Conservation (phyloP, 2,113 vertebrate species). For the Elgaria multicarinata region DNA sequence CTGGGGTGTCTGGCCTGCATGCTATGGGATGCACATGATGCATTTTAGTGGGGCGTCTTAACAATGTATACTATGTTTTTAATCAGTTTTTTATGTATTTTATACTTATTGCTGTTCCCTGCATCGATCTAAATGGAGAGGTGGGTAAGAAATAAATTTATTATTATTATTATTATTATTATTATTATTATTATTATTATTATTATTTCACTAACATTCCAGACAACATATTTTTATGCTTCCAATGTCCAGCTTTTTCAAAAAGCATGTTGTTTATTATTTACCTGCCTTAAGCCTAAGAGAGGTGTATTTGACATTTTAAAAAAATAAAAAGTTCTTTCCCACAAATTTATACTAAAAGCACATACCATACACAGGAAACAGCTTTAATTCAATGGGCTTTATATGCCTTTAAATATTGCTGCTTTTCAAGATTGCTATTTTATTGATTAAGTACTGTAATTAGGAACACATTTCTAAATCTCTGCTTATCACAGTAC, state of each 20-base stretch:
- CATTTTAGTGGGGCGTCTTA: not conserved
- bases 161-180: too few relatives aligned
- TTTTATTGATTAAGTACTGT: constrained; percentile 19
- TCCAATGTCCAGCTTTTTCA: not conserved
- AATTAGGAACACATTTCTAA: constrained; percentile 56
- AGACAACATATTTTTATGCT: not conserved
- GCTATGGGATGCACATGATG: not conserved
- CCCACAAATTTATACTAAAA: not conserved
- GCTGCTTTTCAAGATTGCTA: not conserved
- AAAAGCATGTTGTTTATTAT: not conserved
- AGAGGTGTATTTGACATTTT: not conserved
- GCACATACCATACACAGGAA: not conserved
- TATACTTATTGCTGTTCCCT: too few relatives aligned
- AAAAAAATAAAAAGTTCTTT: not conserved
- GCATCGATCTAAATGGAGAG: too few relatives aligned
- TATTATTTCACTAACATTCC: not conserved
- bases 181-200: too few relatives aligned
- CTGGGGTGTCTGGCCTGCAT: not conserved
- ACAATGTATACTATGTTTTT: too few relatives aligned
- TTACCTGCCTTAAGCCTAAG: not conserved
- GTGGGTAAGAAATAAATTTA: too few relatives aligned
- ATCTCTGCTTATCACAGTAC: constrained; percentile 40
- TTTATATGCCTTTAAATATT: constrained; percentile 14
- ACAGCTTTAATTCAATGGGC: not conserved
- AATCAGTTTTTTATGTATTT: too few relatives aligned